Conservation (phyloP, 35 echinoderm and acorn worm species). For the Diadema setosum region DNA sequence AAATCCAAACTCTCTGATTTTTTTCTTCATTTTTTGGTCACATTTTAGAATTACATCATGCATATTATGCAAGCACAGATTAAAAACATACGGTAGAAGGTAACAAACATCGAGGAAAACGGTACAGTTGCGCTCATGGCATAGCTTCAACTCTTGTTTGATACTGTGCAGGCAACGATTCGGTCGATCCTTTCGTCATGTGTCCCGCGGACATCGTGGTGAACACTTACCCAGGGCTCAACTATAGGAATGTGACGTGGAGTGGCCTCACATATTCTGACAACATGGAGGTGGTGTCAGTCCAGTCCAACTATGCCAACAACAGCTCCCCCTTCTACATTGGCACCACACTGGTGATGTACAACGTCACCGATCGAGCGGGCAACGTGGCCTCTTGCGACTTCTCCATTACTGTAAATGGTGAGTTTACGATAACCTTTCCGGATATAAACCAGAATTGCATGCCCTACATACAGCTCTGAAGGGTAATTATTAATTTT, state of each 20-base stretch:
- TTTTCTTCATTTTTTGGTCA: too few species aligned
- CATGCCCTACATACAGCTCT: too few species aligned
- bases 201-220: background rate
- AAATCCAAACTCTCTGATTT: too few species aligned
- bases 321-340: slow-evolving; percentile 15
- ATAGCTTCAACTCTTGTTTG: too few species aligned
- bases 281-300: background rate
- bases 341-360: slow-evolving; percentile 30
- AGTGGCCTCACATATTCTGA: background rate
- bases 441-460: too few species aligned
- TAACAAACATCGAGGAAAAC: too few species aligned
- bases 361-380: slow-evolving; percentile 35
- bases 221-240: background rate
- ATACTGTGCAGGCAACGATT: background rate
- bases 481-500: too few species aligned
- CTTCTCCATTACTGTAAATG: slow-evolving; percentile 26
- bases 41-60: too few species aligned
- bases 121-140: too few species aligned
- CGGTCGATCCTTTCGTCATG: background rate
- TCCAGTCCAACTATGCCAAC: background rate
- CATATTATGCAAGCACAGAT: too few species aligned
- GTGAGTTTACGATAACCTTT: too few species aligned
- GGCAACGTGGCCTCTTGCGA: slow-evolving; percentile 32
- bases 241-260: background rate
- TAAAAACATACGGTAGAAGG: too few species aligned